These are phyloP conservation scores for Myathropa florea DNA, from an alignment of 2,888 invertebrate genomes.

Conservation along the genomic window DNA sequence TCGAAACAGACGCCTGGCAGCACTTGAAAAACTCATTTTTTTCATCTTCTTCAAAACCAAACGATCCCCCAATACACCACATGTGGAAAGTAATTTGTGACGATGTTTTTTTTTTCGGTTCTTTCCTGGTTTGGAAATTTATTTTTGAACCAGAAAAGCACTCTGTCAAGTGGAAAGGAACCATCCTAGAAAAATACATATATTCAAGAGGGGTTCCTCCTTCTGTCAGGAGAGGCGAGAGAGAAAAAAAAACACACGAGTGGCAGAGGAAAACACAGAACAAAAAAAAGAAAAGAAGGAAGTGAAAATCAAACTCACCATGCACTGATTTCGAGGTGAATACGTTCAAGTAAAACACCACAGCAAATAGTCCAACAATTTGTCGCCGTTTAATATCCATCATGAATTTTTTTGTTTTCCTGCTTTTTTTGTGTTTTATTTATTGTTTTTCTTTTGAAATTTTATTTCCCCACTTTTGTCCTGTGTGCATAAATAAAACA, in stretches of 20 bases:
- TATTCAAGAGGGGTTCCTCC: slow-evolving; percentile 31
- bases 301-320: slow-evolving; percentile 47
- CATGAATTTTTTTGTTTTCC: slow-evolving; percentile 30
- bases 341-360: slow-evolving; percentile 67
- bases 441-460: slow-evolving; percentile 33
- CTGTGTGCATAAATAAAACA: slow-evolving; percentile 62
- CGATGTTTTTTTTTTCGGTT: not conserved
- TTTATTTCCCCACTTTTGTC: slow-evolving; percentile 60
- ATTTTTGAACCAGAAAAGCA: not conserved
- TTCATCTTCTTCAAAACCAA: slow-evolving; percentile 4
- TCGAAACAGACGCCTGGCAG: slow-evolving; percentile 45
- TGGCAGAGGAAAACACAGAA: not conserved
- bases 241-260: not conserved
- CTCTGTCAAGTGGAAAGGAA: slow-evolving; percentile 53
- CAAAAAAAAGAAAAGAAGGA: not conserved
- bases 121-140: not conserved
- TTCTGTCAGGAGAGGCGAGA: not conserved
- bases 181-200: slow-evolving; percentile 7
- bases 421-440: slow-evolving; percentile 1
- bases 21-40: slow-evolving; percentile 38
- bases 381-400: slow-evolving; percentile 65
- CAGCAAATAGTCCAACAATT: slow-evolving; percentile 65
- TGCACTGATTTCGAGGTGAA: slow-evolving; percentile 62
- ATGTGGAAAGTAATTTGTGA: slow-evolving; percentile 35
- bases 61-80: slow-evolving; percentile 31